phyloP scores from a whole-genome alignment of 2,113 vertebrate species.

The Chrysemys picta region DNA sequence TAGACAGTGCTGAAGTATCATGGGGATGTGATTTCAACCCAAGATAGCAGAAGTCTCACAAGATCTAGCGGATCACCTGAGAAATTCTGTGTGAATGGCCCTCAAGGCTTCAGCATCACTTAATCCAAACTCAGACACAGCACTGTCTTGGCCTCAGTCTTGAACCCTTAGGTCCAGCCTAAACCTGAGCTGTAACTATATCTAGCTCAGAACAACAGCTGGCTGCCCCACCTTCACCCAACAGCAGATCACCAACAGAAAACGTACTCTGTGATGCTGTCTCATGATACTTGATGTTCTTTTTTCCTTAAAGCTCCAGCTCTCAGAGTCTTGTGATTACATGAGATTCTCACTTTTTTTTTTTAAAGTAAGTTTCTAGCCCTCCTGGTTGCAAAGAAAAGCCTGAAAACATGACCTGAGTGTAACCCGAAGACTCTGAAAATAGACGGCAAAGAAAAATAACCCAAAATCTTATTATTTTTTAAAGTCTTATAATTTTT shows the following conservation, averaged over 20 bases:
- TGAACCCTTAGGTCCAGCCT: neutral
- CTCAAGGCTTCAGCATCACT: neutral
- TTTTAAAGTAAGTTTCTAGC: neutral
- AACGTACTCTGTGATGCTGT: neutral
- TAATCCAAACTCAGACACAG: neutral
- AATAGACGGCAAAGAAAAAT: neutral
- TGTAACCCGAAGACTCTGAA: neutral
- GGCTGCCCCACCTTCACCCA: neutral
- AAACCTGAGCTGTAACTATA: neutral
- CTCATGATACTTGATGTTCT: neutral
- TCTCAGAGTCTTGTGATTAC: neutral
- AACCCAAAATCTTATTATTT: neutral
- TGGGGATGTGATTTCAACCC: neutral
- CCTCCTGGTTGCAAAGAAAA: neutral
- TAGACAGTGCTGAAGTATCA: neutral
- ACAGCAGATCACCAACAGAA: neutral
- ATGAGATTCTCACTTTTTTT: neutral
- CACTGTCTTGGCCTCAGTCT: neutral
- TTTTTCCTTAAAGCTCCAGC: neutral
- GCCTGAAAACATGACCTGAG: neutral
- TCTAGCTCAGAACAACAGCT: rapidly evolving
- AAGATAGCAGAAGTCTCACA: neutral
- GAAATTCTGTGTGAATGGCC: neutral
- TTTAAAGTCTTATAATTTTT: neutral
- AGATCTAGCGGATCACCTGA: neutral